phyloP scores from a whole-genome alignment of 2,888 invertebrate genomes.

The Ichneumoninae sp. region DNA sequence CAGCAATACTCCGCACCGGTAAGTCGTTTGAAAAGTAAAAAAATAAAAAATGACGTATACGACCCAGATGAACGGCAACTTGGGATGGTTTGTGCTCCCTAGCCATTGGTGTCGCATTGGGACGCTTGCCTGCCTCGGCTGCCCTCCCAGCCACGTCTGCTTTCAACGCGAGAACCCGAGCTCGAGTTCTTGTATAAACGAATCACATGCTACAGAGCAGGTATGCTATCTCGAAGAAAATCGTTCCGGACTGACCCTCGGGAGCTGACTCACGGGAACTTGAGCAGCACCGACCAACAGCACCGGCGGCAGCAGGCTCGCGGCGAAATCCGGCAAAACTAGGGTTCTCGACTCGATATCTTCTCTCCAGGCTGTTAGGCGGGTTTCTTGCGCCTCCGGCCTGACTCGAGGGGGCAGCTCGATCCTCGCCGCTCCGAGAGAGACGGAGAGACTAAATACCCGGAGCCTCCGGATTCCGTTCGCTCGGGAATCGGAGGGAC shows the following conservation, averaged over 20 bases:
- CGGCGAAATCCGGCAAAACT: slow-evolving; percentile 31
- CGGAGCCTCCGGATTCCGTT: slow-evolving; percentile 43
- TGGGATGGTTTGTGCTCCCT: slow-evolving; percentile 41
- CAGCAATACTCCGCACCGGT: not conserved
- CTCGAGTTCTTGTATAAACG: slow-evolving; percentile 26
- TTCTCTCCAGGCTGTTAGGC: slow-evolving; percentile 43
- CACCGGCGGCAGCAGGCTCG: slow-evolving; percentile 27
- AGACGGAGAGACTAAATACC: slow-evolving; percentile 20
- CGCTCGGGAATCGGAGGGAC: slow-evolving; percentile 45
- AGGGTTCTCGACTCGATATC: slow-evolving; percentile 57
- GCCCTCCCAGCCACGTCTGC: slow-evolving; percentile 37
- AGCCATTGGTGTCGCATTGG: not conserved
- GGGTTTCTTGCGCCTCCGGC: slow-evolving; percentile 56
- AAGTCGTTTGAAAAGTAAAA: not conserved
- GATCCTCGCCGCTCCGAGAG: slow-evolving; percentile 38
- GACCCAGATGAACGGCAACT: slow-evolving; percentile 59
- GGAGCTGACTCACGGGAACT: slow-evolving; percentile 54
- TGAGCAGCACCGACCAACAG: slow-evolving; percentile 10
- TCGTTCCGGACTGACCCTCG: slow-evolving; percentile 62
- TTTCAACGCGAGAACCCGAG: slow-evolving; percentile 48
- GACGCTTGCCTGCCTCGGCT: not conserved
- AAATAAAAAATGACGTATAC: not conserved
- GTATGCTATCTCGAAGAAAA: slow-evolving; percentile 63
- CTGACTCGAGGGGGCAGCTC: slow-evolving; percentile 39
- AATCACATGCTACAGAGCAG: slow-evolving; percentile 48